A percentile compares a stretch with the other conserved stretches of the same genome.
These are phyloP conservation scores for Eulacestoma nigropectus DNA, from an alignment of 2,113 vertebrate genomes.

Conservation along the genomic window DNA sequence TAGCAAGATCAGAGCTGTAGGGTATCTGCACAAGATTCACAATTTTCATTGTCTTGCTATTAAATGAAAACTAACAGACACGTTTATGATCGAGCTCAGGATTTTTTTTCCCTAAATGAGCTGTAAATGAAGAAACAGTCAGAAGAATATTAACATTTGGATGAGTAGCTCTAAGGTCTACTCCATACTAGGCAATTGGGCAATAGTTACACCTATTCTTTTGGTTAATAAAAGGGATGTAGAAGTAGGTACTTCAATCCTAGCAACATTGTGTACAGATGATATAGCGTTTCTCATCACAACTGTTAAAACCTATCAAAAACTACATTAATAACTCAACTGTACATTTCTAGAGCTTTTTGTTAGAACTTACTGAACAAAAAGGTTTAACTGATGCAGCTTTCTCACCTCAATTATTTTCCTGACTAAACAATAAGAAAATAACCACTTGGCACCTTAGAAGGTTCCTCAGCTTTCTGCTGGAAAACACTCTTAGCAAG, in stretches of 20 bases:
- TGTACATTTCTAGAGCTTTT: neutral
- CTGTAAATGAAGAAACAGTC: neutral
- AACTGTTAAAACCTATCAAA: neutral
- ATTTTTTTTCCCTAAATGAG: neutral
- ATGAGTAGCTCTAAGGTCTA: neutral
- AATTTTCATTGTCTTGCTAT: neutral
- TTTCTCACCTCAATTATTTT: neutral
- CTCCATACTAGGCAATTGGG: neutral
- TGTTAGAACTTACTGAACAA: neutral
- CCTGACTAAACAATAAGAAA: neutral
- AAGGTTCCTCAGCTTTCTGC: neutral
- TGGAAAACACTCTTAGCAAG: neutral
- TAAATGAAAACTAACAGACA: neutral
- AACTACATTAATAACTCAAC: neutral
- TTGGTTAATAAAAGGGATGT: neutral
- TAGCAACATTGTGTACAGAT: neutral
- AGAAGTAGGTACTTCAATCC: neutral
- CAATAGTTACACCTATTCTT: neutral
- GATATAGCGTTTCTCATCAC: fast-evolving
- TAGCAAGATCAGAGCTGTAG: neutral
- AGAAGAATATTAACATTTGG: neutral
- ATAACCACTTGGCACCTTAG: neutral
- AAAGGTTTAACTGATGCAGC: neutral
- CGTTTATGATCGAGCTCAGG: neutral
- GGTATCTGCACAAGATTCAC: neutral